Conservation (phyloP, 2,113 vertebrate species). For the Emydura subglobosa region DNA sequence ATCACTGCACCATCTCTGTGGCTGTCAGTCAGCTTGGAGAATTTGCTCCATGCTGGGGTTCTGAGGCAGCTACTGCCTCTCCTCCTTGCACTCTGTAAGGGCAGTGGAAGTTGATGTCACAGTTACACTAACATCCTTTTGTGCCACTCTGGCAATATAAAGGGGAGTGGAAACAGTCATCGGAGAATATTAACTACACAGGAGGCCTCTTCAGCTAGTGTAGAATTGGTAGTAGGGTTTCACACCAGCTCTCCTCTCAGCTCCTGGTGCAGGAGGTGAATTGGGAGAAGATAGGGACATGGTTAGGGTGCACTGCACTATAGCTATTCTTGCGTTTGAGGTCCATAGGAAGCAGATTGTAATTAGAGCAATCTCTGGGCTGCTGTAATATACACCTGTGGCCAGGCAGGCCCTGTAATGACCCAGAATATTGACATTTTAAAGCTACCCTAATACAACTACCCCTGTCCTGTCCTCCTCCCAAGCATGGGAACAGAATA, state of each 20-base stretch:
- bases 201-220: not conserved
- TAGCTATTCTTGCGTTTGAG: not conserved
- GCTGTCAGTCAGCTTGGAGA: not conserved
- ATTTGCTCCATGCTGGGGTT: not conserved
- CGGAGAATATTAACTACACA: not conserved
- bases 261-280: accelerated
- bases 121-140: not conserved
- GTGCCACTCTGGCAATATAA: not conserved
- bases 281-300: not conserved
- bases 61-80: not conserved
- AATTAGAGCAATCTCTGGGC: not conserved
- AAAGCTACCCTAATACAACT: not conserved
- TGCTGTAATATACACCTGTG: no score
- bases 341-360: not conserved
- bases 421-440: not conserved
- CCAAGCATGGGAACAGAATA: not conserved
- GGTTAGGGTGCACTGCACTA: not conserved
- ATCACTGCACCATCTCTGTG: accelerated
- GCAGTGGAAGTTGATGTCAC: not conserved
- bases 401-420: not conserved
- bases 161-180: slow-evolving; percentile 34
- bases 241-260: not conserved
- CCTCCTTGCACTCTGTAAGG: not conserved
- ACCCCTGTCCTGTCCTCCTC: not conserved
- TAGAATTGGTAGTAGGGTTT: not conserved